phyloP scores from a whole-genome alignment of 1,140 invertebrate species.

The Chionoecetes opilio region DNA sequence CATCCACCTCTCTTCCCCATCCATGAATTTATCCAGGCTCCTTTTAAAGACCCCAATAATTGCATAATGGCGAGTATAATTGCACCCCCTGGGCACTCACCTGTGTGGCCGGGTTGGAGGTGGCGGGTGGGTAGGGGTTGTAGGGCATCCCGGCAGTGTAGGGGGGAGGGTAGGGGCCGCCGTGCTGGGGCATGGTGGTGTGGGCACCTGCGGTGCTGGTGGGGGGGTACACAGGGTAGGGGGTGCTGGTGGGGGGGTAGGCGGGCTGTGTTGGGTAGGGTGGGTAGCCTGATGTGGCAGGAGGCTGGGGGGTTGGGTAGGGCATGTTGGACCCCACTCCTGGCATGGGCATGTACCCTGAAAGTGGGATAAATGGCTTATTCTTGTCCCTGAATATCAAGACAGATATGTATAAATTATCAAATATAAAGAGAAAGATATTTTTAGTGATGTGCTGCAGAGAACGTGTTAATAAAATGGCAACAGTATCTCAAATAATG shows the following conservation, averaged over 20 bases:
- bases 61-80: neutral
- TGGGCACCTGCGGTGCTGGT: constrained; percentile 72
- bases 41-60: no score
- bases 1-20: no score
- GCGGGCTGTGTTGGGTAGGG: constrained; percentile 81
- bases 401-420: no score
- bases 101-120: constrained; percentile 57
- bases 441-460: no score
- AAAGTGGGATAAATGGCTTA: constrained; percentile 86
- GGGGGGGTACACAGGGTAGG: constrained; percentile 84
- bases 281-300: constrained; percentile 83
- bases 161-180: constrained; percentile 40
- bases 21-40: no score
- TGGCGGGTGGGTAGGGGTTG: constrained; percentile 52
- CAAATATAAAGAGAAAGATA: no score
- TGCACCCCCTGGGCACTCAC: neutral
- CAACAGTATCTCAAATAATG: no score
- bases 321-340: constrained; percentile 77
- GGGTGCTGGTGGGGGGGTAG: constrained; percentile 82
- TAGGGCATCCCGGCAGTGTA: constrained; percentile 58
- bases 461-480: no score
- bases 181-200: constrained; percentile 63
- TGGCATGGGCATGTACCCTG: constrained; percentile 94
- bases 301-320: constrained; percentile 81
- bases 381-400: no score